Evolutionary conservation across 1,140 invertebrate species (phyloP), one percentile per base, ranked within the genome.

Genomic region (Aphaenogaster rudis): DNA sequence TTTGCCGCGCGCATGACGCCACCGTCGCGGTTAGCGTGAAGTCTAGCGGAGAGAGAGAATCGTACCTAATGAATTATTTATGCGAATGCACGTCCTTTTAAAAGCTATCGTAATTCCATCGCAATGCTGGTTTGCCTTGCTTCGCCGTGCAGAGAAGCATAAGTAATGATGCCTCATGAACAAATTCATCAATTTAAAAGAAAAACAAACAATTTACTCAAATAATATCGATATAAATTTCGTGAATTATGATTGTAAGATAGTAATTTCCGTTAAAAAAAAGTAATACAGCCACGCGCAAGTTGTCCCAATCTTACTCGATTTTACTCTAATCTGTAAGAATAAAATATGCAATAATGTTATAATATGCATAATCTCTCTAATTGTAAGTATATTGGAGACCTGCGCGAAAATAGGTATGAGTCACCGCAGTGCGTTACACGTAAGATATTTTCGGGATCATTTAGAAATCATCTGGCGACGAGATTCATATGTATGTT

Each of bases 31-130:
- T 36, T 39, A 71, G 48, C 42, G 66, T 17, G 52, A 80, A 57
- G 61, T 59, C 61, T 63, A 78, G 72, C 66, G n/a, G 42, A 67
- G 76, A 48, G 33, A 79, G 77, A 80, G 63, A 88, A 85, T 84
- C 61, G 59, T 90, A 89, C 78, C 63, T 80, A 64, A 93, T 94
- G 93, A 94, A 94, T 94, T 93, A 94, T 93, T 94, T 93, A 94
- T 94, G 90, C 85, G 91, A 93, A 93, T 92, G 92, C 71, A 86
- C 91, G 90, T 86, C 80, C 76, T 91, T 93, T 91, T 92, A 93
- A 94, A 93, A 92, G 88, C 80, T 54, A 42, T 28, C 82, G 90
- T 87, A 82, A 90, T 90, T 90, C 84, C 69, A 21, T 17, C 5
- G 13, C 64, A 50, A 63, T 64, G 17, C 54, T 66, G 33, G 28